Conservation (phyloP, 1,140 invertebrate species). For the Polypedilum pembai region DNA sequence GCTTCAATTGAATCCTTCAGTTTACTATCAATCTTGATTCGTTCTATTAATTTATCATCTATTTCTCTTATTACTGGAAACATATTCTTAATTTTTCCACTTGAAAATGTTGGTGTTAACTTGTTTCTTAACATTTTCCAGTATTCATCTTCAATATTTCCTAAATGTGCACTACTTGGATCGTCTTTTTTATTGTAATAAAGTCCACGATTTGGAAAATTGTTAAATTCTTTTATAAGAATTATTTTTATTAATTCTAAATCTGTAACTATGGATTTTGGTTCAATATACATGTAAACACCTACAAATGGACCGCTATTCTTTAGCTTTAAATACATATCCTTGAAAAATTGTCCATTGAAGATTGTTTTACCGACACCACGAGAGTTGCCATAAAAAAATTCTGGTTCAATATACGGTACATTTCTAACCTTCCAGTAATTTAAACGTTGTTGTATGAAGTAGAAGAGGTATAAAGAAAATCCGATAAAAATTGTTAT, state of each 20-base stretch:
- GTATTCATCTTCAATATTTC: slow-evolving; percentile 45
- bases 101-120: slow-evolving; percentile 49
- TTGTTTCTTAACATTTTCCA: slow-evolving; percentile 48
- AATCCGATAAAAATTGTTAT: neutral
- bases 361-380: slow-evolving; percentile 32
- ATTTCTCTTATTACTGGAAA: slow-evolving; percentile 34
- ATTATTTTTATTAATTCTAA: slow-evolving; percentile 45
- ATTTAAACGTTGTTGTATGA: neutral
- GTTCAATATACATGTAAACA: slow-evolving; percentile 46
- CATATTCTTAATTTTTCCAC: slow-evolving; percentile 47
- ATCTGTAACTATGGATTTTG: slow-evolving; percentile 44
- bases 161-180: slow-evolving; percentile 47
- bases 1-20: slow-evolving; percentile 33
- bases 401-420: slow-evolving; percentile 35
- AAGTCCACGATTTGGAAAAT: slow-evolving; percentile 45
- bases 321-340: neutral
- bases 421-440: slow-evolving; percentile 37
- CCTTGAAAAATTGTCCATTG: neutral
- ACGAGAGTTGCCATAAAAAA: slow-evolving; percentile 35
- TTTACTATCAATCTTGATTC: slow-evolving; percentile 30
- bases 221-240: slow-evolving; percentile 45
- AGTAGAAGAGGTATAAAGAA: neutral
- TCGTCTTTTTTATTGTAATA: slow-evolving; percentile 46
- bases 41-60: slow-evolving; percentile 29
- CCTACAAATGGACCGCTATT: slow-evolving; percentile 34